Conservation (phyloP, 2,113 vertebrate species). For the Ia io region DNA sequence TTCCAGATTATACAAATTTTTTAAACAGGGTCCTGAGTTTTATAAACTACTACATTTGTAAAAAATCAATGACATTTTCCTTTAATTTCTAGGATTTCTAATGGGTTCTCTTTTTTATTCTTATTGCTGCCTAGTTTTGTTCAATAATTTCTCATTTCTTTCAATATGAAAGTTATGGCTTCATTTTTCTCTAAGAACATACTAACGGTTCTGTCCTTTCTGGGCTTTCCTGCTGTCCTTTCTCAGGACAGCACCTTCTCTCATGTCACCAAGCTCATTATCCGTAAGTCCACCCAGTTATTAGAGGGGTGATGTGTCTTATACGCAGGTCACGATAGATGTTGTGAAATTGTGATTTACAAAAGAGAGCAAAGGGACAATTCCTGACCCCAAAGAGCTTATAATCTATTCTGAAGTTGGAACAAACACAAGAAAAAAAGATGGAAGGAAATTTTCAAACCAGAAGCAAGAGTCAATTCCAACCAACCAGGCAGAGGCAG, state of each 20-base stretch:
- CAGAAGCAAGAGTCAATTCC: neutral
- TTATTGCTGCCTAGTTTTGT: neutral
- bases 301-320: neutral
- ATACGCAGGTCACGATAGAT: neutral
- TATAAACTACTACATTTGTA: neutral
- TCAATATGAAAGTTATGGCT: neutral
- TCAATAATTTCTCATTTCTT: conserved; percentile 5
- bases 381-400: neutral
- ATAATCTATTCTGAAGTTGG: neutral
- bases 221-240: neutral
- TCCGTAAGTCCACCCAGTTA: neutral
- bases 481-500: neutral
- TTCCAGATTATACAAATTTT: neutral
- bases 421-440: neutral
- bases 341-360: neutral
- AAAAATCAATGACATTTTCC: conserved; percentile 12
- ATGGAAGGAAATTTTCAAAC: neutral
- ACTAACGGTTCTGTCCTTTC: neutral
- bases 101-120: neutral
- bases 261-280: fast-evolving
- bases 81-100: conserved; percentile 1
- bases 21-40: neutral
- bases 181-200: conserved; percentile 33
- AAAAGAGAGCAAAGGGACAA: neutral
- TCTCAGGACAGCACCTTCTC: neutral